Evolutionary conservation across 2,888 invertebrate genomes (phyloP).

Genomic region (Silvanus unidentatus): DNA sequence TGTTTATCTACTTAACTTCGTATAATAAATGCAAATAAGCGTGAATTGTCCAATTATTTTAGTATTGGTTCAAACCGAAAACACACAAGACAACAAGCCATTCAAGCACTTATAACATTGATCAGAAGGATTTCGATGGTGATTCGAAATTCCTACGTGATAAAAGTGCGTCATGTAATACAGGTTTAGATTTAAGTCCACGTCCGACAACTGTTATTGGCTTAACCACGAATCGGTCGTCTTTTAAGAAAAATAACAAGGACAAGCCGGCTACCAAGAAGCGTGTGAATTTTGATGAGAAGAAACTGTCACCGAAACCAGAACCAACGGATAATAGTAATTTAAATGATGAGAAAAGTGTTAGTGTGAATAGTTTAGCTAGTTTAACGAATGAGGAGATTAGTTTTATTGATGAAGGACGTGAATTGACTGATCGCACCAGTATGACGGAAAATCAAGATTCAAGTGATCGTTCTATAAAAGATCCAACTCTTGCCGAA

Average conservation of each 20-base stretch:
- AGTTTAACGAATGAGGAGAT: slow-evolving; percentile 41
- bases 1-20: no score
- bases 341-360: slow-evolving; percentile 40
- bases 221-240: slow-evolving; percentile 17
- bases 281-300: slow-evolving; percentile 40
- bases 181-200: slow-evolving; percentile 63
- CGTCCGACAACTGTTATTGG: slow-evolving; percentile 58
- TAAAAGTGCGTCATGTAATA: slow-evolving; percentile 73
- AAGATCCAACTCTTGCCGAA: slow-evolving; percentile 37
- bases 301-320: slow-evolving; percentile 13
- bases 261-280: slow-evolving; percentile 31
- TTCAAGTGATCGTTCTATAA: slow-evolving; percentile 11
- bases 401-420: slow-evolving; percentile 43
- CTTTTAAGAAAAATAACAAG: slow-evolving; percentile 3
- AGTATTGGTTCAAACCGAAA: slow-evolving; percentile 68
- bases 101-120: slow-evolving; percentile 43
- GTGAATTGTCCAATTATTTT: no score
- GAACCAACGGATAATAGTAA: slow-evolving; percentile 34
- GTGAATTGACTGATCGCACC: slow-evolving; percentile 43
- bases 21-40: no score
- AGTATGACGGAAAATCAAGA: slow-evolving; percentile 40
- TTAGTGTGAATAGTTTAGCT: slow-evolving; percentile 42
- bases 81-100: slow-evolving; percentile 46
- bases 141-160: slow-evolving; percentile 59
- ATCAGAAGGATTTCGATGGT: slow-evolving; percentile 35